A percentile compares a stretch with the other conserved stretches of the same genome.
phyloP scores from a whole-genome alignment of 2,797 vertebrate genomes.

The Manis javanica region DNA sequence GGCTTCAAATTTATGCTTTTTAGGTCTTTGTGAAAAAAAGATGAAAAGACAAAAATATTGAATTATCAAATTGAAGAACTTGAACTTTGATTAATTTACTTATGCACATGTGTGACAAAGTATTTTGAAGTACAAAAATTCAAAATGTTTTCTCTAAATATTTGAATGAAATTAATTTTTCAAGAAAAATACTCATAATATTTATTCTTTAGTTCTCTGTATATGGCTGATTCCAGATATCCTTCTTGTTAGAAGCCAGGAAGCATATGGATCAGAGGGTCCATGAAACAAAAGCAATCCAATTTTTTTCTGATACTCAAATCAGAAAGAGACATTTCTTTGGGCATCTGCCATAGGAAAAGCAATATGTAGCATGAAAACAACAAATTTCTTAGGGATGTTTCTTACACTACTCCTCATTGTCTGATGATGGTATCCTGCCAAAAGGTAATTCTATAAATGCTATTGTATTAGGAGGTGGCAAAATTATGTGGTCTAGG shows the following conservation, averaged over 20 bases:
- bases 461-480: not conserved
- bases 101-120: not conserved
- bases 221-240: not conserved
- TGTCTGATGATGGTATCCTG: not conserved
- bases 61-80: not conserved
- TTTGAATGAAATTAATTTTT: not conserved
- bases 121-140: not conserved
- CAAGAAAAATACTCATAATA: not conserved
- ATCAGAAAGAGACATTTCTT: not conserved
- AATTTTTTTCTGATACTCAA: not conserved
- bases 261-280: not conserved
- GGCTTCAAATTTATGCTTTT: not conserved
- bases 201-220: not conserved
- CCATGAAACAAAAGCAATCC: not conserved
- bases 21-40: not conserved
- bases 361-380: not conserved
- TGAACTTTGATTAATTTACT: not conserved
- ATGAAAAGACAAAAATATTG: not conserved
- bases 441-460: constrained; percentile 29
- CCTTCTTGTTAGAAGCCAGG: not conserved
- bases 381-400: not conserved
- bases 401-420: not conserved
- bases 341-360: not conserved
- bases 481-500: not conserved
- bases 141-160: not conserved